Evolutionary conservation across 1,140 invertebrate species (phyloP).

Genomic region (Linepithema humile): DNA sequence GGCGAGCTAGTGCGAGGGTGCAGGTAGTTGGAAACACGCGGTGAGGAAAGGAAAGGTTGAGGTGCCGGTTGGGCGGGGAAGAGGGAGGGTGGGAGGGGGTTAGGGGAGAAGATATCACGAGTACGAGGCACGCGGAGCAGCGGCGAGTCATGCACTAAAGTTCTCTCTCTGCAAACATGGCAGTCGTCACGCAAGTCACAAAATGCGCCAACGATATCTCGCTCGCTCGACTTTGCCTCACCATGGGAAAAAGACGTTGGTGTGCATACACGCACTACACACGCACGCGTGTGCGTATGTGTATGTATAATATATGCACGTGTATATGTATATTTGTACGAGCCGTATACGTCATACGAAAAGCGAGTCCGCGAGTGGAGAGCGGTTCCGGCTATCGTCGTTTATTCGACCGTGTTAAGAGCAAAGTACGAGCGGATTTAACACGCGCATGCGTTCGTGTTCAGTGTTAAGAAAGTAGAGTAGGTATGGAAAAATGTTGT

Average conservation of each 20-base stretch:
- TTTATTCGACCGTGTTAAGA: constrained; percentile 38
- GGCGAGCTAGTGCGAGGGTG: constrained; percentile 47
- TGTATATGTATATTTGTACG: not conserved
- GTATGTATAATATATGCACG: not conserved
- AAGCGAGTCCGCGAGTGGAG: constrained; percentile 3
- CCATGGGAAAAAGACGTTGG: constrained; percentile 53
- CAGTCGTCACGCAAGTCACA: constrained; percentile 82
- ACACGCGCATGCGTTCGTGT: constrained; percentile 16
- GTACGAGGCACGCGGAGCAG: constrained; percentile 51
- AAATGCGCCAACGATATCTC: constrained; percentile 77
- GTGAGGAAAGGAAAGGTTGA: not conserved
- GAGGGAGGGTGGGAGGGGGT: not conserved
- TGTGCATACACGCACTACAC: not conserved
- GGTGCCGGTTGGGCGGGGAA: not conserved
- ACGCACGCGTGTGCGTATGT: not conserved
- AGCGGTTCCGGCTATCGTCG: not conserved
- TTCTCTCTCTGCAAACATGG: constrained; percentile 80
- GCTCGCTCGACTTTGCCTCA: constrained; percentile 68
- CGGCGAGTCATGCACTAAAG: constrained; percentile 56
- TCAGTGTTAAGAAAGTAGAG: constrained; percentile 9
- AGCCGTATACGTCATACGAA: constrained; percentile 27
- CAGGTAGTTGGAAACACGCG: constrained; percentile 50
- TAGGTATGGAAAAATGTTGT: constrained; percentile 35
- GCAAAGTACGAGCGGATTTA: constrained; percentile 16
- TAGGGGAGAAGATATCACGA: constrained; percentile 1